phyloP scores from a whole-genome alignment of 23 tunicate genomes.

The Pegea sp. region DNA sequence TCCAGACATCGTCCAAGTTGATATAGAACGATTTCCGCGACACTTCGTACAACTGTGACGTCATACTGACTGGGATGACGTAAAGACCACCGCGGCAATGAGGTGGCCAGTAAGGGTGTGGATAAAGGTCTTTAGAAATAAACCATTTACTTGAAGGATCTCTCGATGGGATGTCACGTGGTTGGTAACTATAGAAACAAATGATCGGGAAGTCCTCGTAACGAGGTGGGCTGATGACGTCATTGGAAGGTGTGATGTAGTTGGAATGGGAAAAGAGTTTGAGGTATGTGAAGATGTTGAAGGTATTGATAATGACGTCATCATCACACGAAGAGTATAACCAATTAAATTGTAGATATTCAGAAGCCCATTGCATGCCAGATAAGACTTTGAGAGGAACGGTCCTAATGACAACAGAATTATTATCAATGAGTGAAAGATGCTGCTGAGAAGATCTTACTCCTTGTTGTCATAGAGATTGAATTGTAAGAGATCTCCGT shows the following conservation, averaged over 20 bases:
- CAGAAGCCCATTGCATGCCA: conserved; percentile 61
- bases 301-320: conserved; percentile 25
- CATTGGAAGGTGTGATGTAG: neutral
- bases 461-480: conserved; percentile 3
- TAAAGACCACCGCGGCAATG: conserved; percentile 36
- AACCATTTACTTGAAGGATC: conserved; percentile 15
- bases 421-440: neutral
- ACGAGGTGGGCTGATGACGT: conserved; percentile 1
- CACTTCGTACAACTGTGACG: conserved; percentile 6
- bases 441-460: neutral
- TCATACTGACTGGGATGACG: conserved; percentile 10
- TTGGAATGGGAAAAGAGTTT: neutral
- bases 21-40: conserved; percentile 9
- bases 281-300: conserved; percentile 24
- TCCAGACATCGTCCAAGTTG: conserved; percentile 35
- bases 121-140: conserved; percentile 7
- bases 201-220: conserved; percentile 17
- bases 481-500: conserved; percentile 5
- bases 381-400: conserved; percentile 38
- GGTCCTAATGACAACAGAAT: conserved; percentile 7
- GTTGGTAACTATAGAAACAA: conserved; percentile 22
- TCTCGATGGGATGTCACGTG: conserved; percentile 10
- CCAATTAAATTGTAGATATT: conserved; percentile 2
- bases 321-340: conserved; percentile 43
- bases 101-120: conserved; percentile 13